Evolutionary conservation across 2,113 vertebrate species (phyloP), one percentile per base, ranked within the genome.

Genomic region (Otis tarda): DNA sequence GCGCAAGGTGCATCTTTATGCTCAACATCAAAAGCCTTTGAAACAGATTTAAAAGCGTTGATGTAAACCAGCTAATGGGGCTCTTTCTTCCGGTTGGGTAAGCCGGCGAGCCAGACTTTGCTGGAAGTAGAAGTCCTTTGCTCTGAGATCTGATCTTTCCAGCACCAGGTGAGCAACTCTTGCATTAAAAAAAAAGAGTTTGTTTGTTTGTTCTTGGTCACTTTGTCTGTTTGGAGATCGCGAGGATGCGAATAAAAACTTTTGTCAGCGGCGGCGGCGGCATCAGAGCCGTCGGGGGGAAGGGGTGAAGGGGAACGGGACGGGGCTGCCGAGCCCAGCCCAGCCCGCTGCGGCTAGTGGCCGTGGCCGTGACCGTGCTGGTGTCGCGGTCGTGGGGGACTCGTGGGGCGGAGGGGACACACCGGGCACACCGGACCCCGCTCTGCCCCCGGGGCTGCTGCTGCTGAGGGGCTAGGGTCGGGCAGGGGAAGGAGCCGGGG

Each of bases 91-190:
- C 78, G 91, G 64, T 43, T 78, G 94, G 82, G 30, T 79, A 93
- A 87, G 82, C 37, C 93, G 70, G 77, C 5, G 81, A 87, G 73
- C 49, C 59, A 43, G 97, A 86, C 81, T 90, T 85, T 69, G 96
- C 92, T 95, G 94, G 79, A 76, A 59, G 64, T 31, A 57, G 90
- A 53, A 96, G 95, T 6, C 81, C 84, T 91, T 90, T 88, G 53
- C 91, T 73, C 92, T 53, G 89, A 91, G 87, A 73, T 35, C 88
- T 90, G 97, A 94, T 74, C 95, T 87, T 93, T 90, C 33, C 92
- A 8, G 64, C 94, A 97, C 57, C 95, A 97, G 98, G 98, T 97
- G 98, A 98, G 98, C 96, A 56, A 88, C 23, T 28, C 64, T 82
- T 94, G 28, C 67, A 52, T 67, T 61, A 53, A 53, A 50, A 50